Evolutionary conservation across 2,888 invertebrate species (phyloP), one percentile per base, ranked within the genome.

Genomic region (Drosophila atripex): DNA sequence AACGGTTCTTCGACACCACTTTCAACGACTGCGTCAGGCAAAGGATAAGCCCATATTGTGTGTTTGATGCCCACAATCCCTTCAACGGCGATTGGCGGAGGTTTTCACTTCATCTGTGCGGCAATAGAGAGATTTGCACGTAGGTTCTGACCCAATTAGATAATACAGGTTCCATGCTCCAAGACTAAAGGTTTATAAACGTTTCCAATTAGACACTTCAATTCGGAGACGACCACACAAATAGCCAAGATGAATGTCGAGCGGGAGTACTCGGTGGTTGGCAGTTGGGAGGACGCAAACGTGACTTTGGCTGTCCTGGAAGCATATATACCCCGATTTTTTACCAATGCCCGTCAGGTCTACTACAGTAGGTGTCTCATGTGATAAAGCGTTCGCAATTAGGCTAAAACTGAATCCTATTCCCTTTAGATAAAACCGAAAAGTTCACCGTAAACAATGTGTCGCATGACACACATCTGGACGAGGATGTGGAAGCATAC

Each of bases 21-120:
- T 89, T 89, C 88, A 97, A 97, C 90, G 94, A 95, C 0, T 97
- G 97, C 85, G 96, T 97, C n/a, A 90, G 95, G 77, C 50, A 84
- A 39, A 71, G 76, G 2, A 76, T 78, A 4, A 30, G 35, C 0
- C 66, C 73, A 6, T 51, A 80, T 2, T 88, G 88, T 53, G 70
- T 71, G 9, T 88, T 95, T 84, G 96, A 96, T 0, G 95, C 96
- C 86, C 94, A 95, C 14, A 94, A 95, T 86, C 95, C 95, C 82
- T 96, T 95, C 7, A 96, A 96, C 78, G 95, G 95, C 0, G 97
- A 97, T 91, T 96, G 97, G 90, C 93, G 96, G 50, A 92, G 96
- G 32, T 96, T 96, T 88, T 95, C 95, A 0, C 93, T 96, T 88
- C 96, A 96, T 92, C 96, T 97, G 91, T 97, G 97, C 89, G 97